A percentile compares a stretch with the other conserved stretches of the same genome.
Conservation (phyloP, 2,113 vertebrate genomes). For the Drymodes brunneopygia region DNA sequence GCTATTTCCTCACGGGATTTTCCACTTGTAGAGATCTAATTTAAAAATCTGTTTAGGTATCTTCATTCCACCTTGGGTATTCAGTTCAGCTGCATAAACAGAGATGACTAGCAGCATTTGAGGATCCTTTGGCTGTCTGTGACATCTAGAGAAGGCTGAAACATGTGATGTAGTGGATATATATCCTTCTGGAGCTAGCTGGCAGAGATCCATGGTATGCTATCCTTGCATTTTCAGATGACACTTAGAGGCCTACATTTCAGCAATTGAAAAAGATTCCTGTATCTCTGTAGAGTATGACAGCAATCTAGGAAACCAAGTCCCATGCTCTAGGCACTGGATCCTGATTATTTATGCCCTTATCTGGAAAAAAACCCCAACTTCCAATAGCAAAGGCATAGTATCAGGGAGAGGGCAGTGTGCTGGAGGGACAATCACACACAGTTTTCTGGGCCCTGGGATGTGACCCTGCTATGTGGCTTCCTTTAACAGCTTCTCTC, state of each 20-base stretch:
- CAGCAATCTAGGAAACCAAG: not conserved
- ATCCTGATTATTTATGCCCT: not conserved
- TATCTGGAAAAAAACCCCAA: not conserved
- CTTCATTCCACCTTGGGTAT: not conserved
- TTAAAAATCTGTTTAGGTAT: not conserved
- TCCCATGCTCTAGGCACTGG: not conserved
- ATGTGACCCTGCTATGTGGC: accelerated
- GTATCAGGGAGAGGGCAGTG: not conserved
- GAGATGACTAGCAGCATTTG: not conserved
- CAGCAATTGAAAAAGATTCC: not conserved
- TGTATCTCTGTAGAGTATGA: not conserved
- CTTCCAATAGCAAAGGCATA: not conserved
- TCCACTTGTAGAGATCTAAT: not conserved
- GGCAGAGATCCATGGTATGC: not conserved
- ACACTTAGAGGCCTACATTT: not conserved
- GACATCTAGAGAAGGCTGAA: not conserved
- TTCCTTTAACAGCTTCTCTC: not conserved
- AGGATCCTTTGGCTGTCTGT: not conserved
- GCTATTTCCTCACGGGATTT: not conserved
- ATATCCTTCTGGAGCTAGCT: not conserved
- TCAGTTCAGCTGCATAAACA: not conserved
- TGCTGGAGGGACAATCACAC: accelerated
- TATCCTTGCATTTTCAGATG: not conserved
- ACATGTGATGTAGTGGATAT: not conserved
- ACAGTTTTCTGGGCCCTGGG: accelerated